phyloP scores from a whole-genome alignment of 1,140 invertebrate genomes.

The Lordiphosa mommai region DNA sequence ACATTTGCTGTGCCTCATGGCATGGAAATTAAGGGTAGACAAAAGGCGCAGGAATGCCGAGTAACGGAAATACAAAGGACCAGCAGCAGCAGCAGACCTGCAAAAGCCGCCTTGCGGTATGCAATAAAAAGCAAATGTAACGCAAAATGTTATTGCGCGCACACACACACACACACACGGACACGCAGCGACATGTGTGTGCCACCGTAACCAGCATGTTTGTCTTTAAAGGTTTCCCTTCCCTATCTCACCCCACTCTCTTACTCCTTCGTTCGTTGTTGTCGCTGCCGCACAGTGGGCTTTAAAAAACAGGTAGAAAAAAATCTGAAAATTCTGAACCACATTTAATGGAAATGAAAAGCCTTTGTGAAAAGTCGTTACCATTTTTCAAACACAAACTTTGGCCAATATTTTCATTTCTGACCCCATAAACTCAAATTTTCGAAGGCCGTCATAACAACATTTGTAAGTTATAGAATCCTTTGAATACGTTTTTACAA shows the following conservation, averaged over 20 bases:
- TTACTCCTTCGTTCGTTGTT: neutral
- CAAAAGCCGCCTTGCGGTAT: slow-evolving; percentile 62
- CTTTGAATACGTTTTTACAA: too few species aligned
- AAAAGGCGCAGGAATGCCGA: slow-evolving; percentile 32
- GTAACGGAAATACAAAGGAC: slow-evolving; percentile 22
- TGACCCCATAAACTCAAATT: too few species aligned
- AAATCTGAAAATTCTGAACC: too few species aligned
- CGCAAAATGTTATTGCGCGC: slow-evolving; percentile 75
- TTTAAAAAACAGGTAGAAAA: too few species aligned
- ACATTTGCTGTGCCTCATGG: slow-evolving; percentile 47
- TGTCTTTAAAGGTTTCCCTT: slow-evolving; percentile 52
- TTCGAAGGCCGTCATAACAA: too few species aligned
- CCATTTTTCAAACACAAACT: too few species aligned
- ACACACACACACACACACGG: slow-evolving; percentile 56
- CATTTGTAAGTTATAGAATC: too few species aligned
- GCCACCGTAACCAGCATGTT: slow-evolving; percentile 39
- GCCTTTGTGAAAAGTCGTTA: too few species aligned
- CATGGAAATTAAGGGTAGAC: slow-evolving; percentile 60
- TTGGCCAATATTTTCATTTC: too few species aligned
- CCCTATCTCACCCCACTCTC: neutral
- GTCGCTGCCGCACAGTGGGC: too few species aligned
- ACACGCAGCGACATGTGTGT: slow-evolving; percentile 31
- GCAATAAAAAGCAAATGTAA: slow-evolving; percentile 78
- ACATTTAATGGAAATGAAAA: too few species aligned
- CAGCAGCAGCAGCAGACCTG: slow-evolving; percentile 14